Base-by-base conservation (phyloP, 2,113 vertebrate species). In the Thalassoma bifasciatum region DNA sequence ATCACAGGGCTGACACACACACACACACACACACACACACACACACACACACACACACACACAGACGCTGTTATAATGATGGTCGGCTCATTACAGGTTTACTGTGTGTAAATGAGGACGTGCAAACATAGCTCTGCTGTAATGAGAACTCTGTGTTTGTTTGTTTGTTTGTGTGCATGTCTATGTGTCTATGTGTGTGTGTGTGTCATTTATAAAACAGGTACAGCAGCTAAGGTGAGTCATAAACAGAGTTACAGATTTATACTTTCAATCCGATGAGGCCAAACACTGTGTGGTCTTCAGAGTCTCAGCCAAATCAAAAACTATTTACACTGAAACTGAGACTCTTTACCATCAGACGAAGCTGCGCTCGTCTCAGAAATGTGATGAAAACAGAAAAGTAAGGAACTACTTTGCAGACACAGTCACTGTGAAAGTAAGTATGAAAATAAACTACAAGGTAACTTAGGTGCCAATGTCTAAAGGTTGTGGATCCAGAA, bases 101-200 rank as follows among this genome's bases (percentile, higher is more conserved):
- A 50, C 56, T n/a, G n/a, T n/a, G n/a, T n/a, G 57, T 47, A 78
- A 21, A 34, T 51, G 42, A 12, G 40, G 26, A 60, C 37, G 17
- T 24, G 14, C 42, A n/a, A n/a, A n/a, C n/a, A n/a, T n/a, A 44
- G 1, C 6, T 1, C 52, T 58, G 46, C 46, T 23, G 17, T 69
- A 70, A 75, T 72, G 72, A 81, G 61, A 16, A n/a, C n/a, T 53
- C 13, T 54, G 52, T 56, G 52, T 56, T 23, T 56, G 30, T 30
- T 6, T 30, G 30, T 6, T 4, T 30, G 30, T 30, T 4, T 13
- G 30, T 57, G 54, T 57, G 54, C 37, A 17, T 37, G 30, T 37
- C 30, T 37, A 30, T 37, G 34, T 37, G 34, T n/a, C 11, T 56
- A 26, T 34, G 53, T 56, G 26, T 34, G 24, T 56, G 40, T 2